Conservation (phyloP, 92 coral and sea anemone genomes). For the Palythoa heliodiscus region DNA sequence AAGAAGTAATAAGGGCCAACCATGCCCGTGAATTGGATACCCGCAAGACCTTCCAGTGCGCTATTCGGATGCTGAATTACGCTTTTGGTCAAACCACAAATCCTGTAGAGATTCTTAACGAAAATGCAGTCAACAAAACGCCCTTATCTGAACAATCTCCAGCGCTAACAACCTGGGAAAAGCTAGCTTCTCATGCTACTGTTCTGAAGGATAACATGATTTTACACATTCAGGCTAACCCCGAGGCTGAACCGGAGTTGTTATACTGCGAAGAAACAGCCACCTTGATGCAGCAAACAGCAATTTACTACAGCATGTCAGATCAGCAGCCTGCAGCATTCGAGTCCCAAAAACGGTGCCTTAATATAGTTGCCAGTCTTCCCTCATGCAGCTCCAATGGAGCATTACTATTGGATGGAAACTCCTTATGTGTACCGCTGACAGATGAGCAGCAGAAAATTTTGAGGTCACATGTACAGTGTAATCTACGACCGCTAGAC, state of each 20-base stretch:
- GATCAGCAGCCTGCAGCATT: too few species aligned
- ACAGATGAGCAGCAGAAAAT: background rate
- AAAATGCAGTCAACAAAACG: too few species aligned
- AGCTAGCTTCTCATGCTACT: slow-evolving; percentile 22
- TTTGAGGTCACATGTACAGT: background rate
- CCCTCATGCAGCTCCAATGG: background rate
- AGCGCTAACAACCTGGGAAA: slow-evolving; percentile 3
- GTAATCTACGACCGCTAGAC: background rate
- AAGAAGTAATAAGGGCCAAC: slow-evolving; percentile 19
- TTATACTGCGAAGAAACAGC: slow-evolving; percentile 16
- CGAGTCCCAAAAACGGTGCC: slow-evolving; percentile 17
- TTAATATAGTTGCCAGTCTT: background rate
- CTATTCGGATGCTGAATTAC: too few species aligned
- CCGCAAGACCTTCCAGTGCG: too few species aligned
- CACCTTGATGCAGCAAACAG: slow-evolving; percentile 18
- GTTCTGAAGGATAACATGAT: slow-evolving; percentile 4
- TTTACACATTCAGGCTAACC: background rate
- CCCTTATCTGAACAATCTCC: too few species aligned
- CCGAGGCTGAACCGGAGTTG: slow-evolving; percentile 2
- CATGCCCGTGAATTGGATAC: too few species aligned
- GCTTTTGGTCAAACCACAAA: too few species aligned
- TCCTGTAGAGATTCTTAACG: too few species aligned
- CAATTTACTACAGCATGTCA: slow-evolving; percentile 1
- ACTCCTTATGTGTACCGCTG: background rate
- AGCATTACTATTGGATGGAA: background rate